A percentile compares a stretch with the other conserved stretches of the same genome.
Evolutionary conservation across 2,797 vertebrate species (phyloP).

Genomic region (Amphiprion clarkii): DNA sequence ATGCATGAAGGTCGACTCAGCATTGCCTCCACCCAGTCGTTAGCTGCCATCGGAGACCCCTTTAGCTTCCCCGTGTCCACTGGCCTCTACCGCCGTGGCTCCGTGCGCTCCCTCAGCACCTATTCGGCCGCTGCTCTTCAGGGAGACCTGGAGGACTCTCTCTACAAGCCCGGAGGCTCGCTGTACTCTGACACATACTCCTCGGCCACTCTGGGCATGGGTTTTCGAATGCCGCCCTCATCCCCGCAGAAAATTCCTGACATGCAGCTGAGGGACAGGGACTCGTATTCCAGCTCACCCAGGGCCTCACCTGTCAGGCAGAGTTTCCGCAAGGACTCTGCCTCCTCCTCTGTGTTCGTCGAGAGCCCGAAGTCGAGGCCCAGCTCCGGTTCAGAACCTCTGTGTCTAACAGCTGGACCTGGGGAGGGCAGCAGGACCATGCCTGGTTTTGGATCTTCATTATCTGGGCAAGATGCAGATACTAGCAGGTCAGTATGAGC

Average conservation of each 20-base stretch:
- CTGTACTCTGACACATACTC: constrained; percentile 92
- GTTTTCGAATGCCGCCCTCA: constrained; percentile 92
- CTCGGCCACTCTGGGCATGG: constrained; percentile 89
- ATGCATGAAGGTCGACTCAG: constrained; percentile 96
- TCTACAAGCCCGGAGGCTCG: constrained; percentile 93
- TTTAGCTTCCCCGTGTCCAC: constrained; percentile 91
- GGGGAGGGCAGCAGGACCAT: constrained; percentile 81
- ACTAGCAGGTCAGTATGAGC: constrained; percentile 86
- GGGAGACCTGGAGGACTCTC: constrained; percentile 92
- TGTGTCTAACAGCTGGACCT: constrained; percentile 88
- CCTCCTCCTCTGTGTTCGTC: constrained; percentile 93
- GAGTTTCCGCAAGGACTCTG: constrained; percentile 95
- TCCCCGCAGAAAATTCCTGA: constrained; percentile 96
- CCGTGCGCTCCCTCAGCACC: constrained; percentile 95
- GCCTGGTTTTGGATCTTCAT: constrained; percentile 88
- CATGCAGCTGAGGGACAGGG: constrained; percentile 88
- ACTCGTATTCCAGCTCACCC: constrained; percentile 92
- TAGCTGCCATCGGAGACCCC: constrained; percentile 92
- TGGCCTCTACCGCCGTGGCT: constrained; percentile 95
- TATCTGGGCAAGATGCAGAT: constrained; percentile 91
- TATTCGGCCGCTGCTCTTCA: constrained; percentile 96
- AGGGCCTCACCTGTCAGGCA: constrained; percentile 95
- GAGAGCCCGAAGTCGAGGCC: constrained; percentile 92
- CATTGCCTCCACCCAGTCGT: constrained; percentile 93
- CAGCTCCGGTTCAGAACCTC: constrained; percentile 88